Evolutionary conservation across 2,797 vertebrate genomes (phyloP).

Genomic region (Neosilurus hyrtlii): DNA sequence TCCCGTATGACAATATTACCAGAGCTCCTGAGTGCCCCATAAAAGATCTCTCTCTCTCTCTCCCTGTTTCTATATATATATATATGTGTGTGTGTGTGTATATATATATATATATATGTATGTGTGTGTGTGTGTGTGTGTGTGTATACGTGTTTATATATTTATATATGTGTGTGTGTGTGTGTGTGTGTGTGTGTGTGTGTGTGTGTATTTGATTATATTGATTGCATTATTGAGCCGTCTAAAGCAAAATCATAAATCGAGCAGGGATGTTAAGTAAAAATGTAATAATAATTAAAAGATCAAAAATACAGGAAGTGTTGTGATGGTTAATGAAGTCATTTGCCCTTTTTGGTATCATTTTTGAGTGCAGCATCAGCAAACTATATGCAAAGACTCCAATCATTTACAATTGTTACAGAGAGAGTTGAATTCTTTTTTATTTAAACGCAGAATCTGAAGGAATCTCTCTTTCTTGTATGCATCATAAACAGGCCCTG

Average conservation of each 20-base stretch:
- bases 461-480: constrained; percentile 19
- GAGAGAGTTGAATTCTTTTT: not conserved
- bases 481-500: constrained; percentile 35
- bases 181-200: too few relatives aligned
- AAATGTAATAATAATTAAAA: constrained; percentile 1
- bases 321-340: constrained; percentile 5
- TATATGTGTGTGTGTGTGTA: too few relatives aligned
- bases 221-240: too few relatives aligned
- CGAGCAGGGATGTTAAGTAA: not conserved
- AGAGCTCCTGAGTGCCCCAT: too few relatives aligned
- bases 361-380: not conserved
- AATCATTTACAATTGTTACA: not conserved
- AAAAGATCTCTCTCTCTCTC: too few relatives aligned
- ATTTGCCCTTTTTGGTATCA: not conserved
- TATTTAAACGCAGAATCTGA: not conserved
- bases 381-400: not conserved
- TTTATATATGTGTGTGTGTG: too few relatives aligned
- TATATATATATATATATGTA: too few relatives aligned
- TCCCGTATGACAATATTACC: too few relatives aligned
- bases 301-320: not conserved
- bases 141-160: too few relatives aligned
- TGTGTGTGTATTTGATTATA: too few relatives aligned
- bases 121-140: too few relatives aligned
- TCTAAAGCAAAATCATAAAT: not conserved
- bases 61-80: too few relatives aligned